Evolutionary conservation across 2,888 invertebrate species (phyloP).

Genomic region (Ennomos quercinarius): DNA sequence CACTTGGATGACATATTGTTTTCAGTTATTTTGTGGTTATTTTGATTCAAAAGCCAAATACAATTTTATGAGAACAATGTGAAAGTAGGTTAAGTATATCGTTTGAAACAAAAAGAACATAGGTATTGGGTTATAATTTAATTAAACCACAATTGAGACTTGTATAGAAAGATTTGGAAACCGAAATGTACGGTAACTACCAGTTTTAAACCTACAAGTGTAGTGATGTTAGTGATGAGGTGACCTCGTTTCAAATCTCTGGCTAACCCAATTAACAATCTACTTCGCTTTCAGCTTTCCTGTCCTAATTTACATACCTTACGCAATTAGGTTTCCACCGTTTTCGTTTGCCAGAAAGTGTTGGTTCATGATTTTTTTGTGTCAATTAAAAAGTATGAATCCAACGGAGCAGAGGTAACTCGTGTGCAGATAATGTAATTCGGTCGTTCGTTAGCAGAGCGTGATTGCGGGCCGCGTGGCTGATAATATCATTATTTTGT

Average conservation of each 20-base stretch:
- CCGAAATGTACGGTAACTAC: no score
- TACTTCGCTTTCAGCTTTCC: slow-evolving; percentile 1
- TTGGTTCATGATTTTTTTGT: slow-evolving; percentile 31
- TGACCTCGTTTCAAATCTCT: slow-evolving; percentile 3
- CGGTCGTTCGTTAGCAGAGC: slow-evolving; percentile 39
- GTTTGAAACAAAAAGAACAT: no score
- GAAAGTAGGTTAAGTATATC: no score
- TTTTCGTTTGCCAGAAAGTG: slow-evolving; percentile 28
- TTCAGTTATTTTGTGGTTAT: no score
- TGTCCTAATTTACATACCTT: slow-evolving; percentile 27
- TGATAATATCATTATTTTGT: slow-evolving; percentile 31
- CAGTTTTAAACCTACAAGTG: no score
- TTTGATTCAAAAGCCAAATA: no score
- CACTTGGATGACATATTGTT: no score
- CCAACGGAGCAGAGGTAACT: slow-evolving; percentile 32
- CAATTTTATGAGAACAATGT: no score
- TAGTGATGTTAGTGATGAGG: no score
- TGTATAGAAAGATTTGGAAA: no score
- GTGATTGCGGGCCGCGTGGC: slow-evolving; percentile 36
- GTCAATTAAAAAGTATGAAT: slow-evolving; percentile 40
- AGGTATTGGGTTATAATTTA: no score
- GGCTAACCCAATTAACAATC: slow-evolving; percentile 2
- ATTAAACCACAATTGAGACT: no score
- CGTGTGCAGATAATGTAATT: slow-evolving; percentile 41
- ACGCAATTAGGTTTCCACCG: slow-evolving; percentile 31